These are phyloP conservation scores for Folsomia candida DNA, from an alignment of 2,888 invertebrate genomes.

Conservation along the genomic window DNA sequence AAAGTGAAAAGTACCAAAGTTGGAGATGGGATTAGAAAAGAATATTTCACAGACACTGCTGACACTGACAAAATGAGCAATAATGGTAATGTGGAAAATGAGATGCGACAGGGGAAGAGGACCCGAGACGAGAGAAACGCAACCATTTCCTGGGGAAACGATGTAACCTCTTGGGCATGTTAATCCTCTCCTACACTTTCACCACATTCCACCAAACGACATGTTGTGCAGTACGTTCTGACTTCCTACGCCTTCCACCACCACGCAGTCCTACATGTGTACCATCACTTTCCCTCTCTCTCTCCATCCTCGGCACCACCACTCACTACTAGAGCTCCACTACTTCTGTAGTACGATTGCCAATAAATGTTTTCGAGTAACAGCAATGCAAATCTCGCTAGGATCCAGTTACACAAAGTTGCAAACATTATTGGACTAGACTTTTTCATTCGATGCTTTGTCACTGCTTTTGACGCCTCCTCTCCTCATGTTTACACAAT, in stretches of 20 bases:
- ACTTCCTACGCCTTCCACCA: too few relatives aligned
- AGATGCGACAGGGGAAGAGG: conserved; percentile 21
- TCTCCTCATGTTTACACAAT: too few relatives aligned
- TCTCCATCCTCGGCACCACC: too few relatives aligned
- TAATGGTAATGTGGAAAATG: conserved; percentile 40
- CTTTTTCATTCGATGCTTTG: too few relatives aligned
- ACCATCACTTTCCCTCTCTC: neutral
- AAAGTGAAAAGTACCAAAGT: neutral
- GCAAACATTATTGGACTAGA: too few relatives aligned
- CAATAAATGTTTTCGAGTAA: neutral
- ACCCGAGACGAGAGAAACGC: neutral
- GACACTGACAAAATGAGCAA: conserved; percentile 46
- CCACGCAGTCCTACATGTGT: too few relatives aligned
- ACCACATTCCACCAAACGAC: neutral
- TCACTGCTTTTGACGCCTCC: too few relatives aligned
- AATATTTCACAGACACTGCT: conserved; percentile 33
- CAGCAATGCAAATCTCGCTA: neutral
- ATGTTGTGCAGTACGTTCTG: too few relatives aligned
- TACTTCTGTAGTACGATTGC: neutral
- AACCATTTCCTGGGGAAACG: too few relatives aligned
- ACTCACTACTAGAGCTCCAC: neutral
- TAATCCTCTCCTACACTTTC: neutral
- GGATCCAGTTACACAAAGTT: neutral
- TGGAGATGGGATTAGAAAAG: conserved; percentile 36
- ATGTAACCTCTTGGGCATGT: neutral